Percentiles rank a stretch among this genome's conserved stretches.
These are phyloP conservation scores for Sericinus montela DNA, from an alignment of 2,888 invertebrate genomes.

Conservation along the genomic window DNA sequence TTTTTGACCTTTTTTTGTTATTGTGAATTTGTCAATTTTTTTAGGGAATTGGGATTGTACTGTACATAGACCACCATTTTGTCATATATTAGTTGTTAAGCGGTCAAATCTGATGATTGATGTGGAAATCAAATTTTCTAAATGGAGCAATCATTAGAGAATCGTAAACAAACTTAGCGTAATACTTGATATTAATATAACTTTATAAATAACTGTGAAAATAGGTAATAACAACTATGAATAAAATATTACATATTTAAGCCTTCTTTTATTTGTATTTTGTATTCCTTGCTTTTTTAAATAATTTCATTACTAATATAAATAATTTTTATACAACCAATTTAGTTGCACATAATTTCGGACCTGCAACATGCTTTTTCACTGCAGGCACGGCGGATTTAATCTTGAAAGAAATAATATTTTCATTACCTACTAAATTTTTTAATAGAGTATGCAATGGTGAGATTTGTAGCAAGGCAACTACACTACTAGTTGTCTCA, in stretches of 20 bases:
- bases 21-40: constrained; percentile 85
- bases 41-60: constrained; percentile 85
- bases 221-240: constrained; percentile 80
- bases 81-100: constrained; percentile 71
- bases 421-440: no score
- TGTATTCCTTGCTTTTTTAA: no score
- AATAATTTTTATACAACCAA: no score
- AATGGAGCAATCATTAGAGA: constrained; percentile 76
- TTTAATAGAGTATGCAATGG: no score
- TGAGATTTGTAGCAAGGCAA: no score
- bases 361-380: no score
- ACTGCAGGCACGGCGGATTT: no score
- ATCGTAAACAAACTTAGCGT: constrained; percentile 77
- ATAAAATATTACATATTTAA: constrained; percentile 80
- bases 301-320: no score
- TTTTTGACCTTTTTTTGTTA: constrained; percentile 77
- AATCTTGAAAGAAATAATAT: no score
- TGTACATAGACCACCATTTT: constrained; percentile 79
- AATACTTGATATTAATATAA: constrained; percentile 81
- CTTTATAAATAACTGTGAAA: constrained; percentile 81
- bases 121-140: constrained; percentile 78
- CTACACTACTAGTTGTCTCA: no score
- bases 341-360: no score
- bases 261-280: constrained; percentile 51
- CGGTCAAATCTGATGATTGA: constrained; percentile 70